These are phyloP conservation scores for Drosophila fulvimacula DNA, from an alignment of 2,888 invertebrate species.

Conservation along the genomic window DNA sequence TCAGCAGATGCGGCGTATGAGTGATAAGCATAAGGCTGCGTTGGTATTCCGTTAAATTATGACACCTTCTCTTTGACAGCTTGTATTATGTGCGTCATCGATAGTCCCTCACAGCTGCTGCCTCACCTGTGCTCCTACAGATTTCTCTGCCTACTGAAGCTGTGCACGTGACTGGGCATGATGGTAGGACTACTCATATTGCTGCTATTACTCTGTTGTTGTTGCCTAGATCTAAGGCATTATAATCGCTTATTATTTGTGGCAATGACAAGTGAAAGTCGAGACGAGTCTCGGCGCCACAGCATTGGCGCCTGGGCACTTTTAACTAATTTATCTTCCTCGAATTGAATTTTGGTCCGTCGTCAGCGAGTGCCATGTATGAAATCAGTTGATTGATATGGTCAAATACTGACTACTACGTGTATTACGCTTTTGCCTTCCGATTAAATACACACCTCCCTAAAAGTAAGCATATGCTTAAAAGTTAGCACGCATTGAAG, in stretches of 20 bases:
- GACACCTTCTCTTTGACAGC: slow-evolving; percentile 20
- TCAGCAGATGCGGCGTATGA: slow-evolving; percentile 39
- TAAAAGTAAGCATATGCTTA: neutral
- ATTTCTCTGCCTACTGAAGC: slow-evolving; percentile 26
- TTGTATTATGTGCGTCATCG: slow-evolving; percentile 25
- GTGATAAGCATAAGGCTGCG: slow-evolving; percentile 48
- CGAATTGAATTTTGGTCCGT: slow-evolving; percentile 40
- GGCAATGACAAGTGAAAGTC: slow-evolving; percentile 55
- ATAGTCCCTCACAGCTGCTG: slow-evolving; percentile 12
- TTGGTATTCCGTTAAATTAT: slow-evolving; percentile 44
- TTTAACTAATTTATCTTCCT: slow-evolving; percentile 65
- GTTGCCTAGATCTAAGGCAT: slow-evolving; percentile 48
- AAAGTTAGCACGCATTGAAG: neutral
- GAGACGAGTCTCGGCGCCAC: slow-evolving; percentile 11
- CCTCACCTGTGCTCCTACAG: slow-evolving; percentile 12
- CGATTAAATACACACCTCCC: neutral
- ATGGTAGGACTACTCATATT: slow-evolving; percentile 10
- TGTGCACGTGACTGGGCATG: slow-evolving; percentile 48
- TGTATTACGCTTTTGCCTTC: neutral
- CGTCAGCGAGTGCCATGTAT: neutral
- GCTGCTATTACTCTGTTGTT: slow-evolving; percentile 9
- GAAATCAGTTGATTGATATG: slow-evolving; percentile 7
- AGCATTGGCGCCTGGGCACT: slow-evolving; percentile 11
- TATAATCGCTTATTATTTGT: slow-evolving; percentile 71
- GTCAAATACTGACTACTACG: neutral